Base-by-base conservation (phyloP, 2,888 invertebrate species). In the Theretra japonica region DNA sequence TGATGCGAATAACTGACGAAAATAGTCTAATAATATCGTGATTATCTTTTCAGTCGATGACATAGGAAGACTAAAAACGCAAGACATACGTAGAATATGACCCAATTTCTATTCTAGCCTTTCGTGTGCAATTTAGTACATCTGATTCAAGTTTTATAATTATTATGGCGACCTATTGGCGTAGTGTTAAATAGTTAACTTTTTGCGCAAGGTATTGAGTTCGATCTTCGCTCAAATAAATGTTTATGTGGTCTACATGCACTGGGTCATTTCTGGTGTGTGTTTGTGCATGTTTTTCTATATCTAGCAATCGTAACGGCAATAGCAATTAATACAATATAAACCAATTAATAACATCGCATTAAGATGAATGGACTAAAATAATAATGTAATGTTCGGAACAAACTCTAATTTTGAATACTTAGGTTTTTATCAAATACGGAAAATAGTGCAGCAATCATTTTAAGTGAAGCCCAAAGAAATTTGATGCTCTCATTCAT, bases 61-160 rank as follows among this genome's bases (percentile, higher is more conserved):
- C 23, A 48, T 53, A 53, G 17, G 15, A 15, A 58, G 8, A 25
- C 70, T 70, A 56, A 69, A 57, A 50, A 21, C 21, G 33, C 41
- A 28, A 58, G 57, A 21, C 23, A 41, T 48, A 48, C 65, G 65
- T 65, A 23, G 4, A 48, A 48, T 41, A 23, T 48, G 65, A 65
- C 65, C 65, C n/a, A 62, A 65, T 65, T 65, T 65, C 65, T 65
- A 65, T 48, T 65, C 48, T 41, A 23, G 23, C 21, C 23, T 21
- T 41, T 65, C 48, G 65, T 48, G 65, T 65, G 41, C 25, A 48
- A 41, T 65, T 17, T 17, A 41, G 33, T 41, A 41, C 41, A 41
- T 41, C 41, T 41, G 33, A 21, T 41, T 62, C 21, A 1, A 62
- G 65, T 41, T 15, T 62, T 62, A 62, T n/a, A n/a, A 53, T 53